These are phyloP conservation scores for Epinephelus cyanopodus DNA, from an alignment of 2,113 vertebrate genomes.

Conservation along the genomic window DNA sequence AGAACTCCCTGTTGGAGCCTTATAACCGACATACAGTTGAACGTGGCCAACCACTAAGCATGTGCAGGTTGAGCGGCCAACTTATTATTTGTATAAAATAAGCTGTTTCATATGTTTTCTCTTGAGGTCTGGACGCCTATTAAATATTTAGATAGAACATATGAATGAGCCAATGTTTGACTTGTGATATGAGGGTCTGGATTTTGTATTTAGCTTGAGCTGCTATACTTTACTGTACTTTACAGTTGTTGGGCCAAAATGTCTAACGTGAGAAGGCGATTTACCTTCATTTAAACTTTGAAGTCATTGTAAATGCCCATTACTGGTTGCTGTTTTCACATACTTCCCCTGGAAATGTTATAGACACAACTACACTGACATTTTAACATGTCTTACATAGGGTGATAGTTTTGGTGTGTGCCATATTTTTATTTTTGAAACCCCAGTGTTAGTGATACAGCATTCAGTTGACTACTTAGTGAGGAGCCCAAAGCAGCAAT, in stretches of 20 bases:
- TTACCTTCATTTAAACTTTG: constrained; percentile 1
- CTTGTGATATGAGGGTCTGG: not conserved
- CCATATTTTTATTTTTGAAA: not conserved
- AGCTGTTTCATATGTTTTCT: constrained; percentile 30
- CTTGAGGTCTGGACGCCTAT: not conserved
- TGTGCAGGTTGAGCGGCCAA: constrained; percentile 13
- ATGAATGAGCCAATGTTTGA: not conserved
- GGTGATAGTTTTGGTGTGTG: not conserved
- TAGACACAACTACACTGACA: not conserved
- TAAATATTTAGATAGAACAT: constrained; percentile 19
- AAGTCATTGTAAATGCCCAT: constrained; percentile 8
- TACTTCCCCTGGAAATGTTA: not conserved
- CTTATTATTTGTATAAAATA: constrained; percentile 22
- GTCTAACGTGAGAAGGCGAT: not conserved
- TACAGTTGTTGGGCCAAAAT: not conserved
- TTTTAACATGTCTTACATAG: not conserved
- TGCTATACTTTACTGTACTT: not conserved
- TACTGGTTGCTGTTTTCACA: not conserved
- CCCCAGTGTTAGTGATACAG: not conserved
- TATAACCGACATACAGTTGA: not conserved
- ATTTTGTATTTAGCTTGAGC: not conserved
- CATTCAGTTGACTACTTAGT: not conserved
- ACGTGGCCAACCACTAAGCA: constrained; percentile 12
- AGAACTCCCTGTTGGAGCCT: not conserved
- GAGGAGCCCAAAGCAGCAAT: not conserved